Conservation (phyloP, 1,140 invertebrate species). For the Zelostemma sp. region DNA sequence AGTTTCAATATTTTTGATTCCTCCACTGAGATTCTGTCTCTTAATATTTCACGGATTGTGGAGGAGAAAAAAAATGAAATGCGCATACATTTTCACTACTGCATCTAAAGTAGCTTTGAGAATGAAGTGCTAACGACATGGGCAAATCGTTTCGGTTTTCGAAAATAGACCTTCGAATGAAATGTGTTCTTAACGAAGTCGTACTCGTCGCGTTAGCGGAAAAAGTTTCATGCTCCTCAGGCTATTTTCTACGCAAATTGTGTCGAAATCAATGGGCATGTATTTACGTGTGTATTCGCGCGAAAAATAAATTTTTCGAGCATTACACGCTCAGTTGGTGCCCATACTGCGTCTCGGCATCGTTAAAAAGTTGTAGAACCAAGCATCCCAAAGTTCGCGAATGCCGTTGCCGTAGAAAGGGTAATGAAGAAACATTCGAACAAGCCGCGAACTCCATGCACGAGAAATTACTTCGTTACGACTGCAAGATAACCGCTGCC, state of each 20-base stretch:
- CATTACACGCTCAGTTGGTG: background rate
- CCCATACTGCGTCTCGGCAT: conserved; percentile 6
- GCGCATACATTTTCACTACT: no score
- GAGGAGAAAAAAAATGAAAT: no score
- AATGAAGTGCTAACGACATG: no score
- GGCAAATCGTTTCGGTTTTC: background rate
- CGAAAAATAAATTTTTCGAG: conserved; percentile 19
- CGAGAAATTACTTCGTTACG: conserved; percentile 45
- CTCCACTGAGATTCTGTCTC: no score
- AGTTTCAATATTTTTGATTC: no score
- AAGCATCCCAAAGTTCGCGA: conserved; percentile 26
- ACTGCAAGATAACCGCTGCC: conserved; percentile 30
- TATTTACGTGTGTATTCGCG: conserved; percentile 10
- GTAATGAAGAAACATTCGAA: conserved; percentile 44
- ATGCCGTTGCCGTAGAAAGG: conserved; percentile 12
- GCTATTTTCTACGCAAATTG: background rate
- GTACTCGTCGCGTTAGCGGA: background rate
- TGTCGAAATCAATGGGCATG: background rate
- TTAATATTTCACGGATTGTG: no score
- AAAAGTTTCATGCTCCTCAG: background rate
- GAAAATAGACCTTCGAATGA: background rate
- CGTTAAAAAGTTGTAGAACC: conserved; percentile 42
- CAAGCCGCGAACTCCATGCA: conserved; percentile 32
- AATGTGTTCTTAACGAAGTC: background rate
- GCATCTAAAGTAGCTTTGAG: no score